These are phyloP conservation scores for Apis dorsata DNA, from an alignment of 1,140 invertebrate genomes.

Conservation along the genomic window DNA sequence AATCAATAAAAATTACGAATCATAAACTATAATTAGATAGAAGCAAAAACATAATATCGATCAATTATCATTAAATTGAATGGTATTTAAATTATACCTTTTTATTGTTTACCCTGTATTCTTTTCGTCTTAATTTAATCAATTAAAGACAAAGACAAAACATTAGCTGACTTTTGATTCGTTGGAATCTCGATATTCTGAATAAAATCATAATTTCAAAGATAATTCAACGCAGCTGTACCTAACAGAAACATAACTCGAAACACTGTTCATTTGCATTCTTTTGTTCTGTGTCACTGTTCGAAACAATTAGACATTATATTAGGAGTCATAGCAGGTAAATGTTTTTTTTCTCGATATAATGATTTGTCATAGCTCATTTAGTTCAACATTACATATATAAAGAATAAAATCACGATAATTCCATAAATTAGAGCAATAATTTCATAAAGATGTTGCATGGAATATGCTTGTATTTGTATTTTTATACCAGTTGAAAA, in stretches of 20 bases:
- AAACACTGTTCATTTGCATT: conserved; percentile 36
- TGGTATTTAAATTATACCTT: background rate
- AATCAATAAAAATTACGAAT: background rate
- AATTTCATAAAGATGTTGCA: background rate
- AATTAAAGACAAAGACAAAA: background rate
- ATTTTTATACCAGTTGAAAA: background rate
- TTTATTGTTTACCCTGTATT: background rate
- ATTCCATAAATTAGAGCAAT: background rate
- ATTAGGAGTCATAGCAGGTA: background rate
- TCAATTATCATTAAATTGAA: background rate
- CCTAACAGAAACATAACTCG: background rate
- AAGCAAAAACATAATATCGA: background rate
- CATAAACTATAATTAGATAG: background rate
- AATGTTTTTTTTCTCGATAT: background rate
- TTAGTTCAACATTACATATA: background rate
- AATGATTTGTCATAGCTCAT: conserved; percentile 26
- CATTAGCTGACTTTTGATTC: background rate
- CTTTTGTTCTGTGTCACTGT: conserved; percentile 36
- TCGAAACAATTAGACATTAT: conserved; percentile 14
- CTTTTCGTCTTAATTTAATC: background rate
- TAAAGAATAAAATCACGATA: background rate
- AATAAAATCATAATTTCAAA: background rate
- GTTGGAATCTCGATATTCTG: background rate
- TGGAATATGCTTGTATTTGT: background rate
- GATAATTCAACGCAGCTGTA: background rate